Evolutionary conservation across 2,113 vertebrate species (phyloP), one percentile per base, ranked within the genome.

Genomic region (Passer domesticus): DNA sequence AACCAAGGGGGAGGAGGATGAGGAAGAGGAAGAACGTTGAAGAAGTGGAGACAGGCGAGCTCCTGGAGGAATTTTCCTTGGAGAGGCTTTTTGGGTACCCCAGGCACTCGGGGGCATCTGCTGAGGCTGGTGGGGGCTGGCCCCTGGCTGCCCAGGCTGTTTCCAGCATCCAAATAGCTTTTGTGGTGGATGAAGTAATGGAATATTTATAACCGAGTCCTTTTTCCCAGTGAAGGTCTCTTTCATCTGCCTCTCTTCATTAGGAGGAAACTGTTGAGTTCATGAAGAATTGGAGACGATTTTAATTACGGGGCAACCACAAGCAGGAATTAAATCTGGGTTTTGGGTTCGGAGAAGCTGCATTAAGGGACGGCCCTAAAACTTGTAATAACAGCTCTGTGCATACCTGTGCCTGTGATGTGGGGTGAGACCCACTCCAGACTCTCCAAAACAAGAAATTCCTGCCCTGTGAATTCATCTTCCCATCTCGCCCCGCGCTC

Each of bases 191-290:
- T 96, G 96, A 96, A 96, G 94, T 93, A 67, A 96, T 94, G 85
- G 41, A 87, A 83, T 93, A 95, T 93, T 95, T 95, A 95, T 94
- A 96, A 95, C 94, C 0, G 30, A 83, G 87, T 62, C 85, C 90
- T 90, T 92, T 95, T 95, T 91, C 95, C 96, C 95, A 96, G 85
- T 83, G 87, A 96, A 95, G 92, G 94, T 90, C 95, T 74, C 93
- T 95, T 96, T 97, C 92, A 94, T 97, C 94, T 92, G 87, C 93
- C 93, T 94, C 68, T 14, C 88, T 94, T 95, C 92, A 47, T 92
- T 91, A 94, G 39, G 64, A 86, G 94, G 94, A 77, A 94, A 90
- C 92, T 67, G 91, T 94, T 83, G 95, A 91, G 93, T 95, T 95
- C 85, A 73, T 67, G 96, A 80, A 94, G 95, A 94, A 91, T 80